Evolutionary conservation across 2,113 vertebrate species (phyloP).

Genomic region (Gambusia holbrooki): DNA sequence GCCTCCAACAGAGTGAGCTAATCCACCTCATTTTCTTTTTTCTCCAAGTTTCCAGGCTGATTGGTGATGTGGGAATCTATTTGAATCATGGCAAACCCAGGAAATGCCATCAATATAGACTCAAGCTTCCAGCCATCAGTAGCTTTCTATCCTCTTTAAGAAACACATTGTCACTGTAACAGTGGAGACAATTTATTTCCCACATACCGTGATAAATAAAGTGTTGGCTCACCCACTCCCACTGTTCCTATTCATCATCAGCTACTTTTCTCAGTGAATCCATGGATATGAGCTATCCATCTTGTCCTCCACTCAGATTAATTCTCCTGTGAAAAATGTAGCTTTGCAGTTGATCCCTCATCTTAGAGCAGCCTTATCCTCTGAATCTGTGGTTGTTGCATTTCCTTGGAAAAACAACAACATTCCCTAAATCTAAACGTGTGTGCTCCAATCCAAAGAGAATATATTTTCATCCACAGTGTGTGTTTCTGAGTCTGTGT

Average conservation of each 20-base stretch:
- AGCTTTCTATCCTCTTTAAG: neutral
- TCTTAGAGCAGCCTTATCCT: neutral
- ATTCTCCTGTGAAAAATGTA: slow-evolving; percentile 24
- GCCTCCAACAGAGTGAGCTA: too few relatives aligned
- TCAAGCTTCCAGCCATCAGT: neutral
- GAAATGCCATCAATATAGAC: neutral
- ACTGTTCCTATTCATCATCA: neutral
- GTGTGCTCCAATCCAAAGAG: neutral
- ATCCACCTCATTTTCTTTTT: too few relatives aligned
- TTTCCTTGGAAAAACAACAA: neutral
- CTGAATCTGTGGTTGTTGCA: neutral
- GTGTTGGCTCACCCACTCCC: neutral
- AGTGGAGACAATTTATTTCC: neutral
- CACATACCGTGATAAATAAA: neutral
- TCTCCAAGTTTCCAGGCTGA: too few relatives aligned
- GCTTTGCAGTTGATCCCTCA: slow-evolving; percentile 18
- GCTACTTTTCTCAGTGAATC: slow-evolving; percentile 20
- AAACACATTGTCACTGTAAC: neutral
- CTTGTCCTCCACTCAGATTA: slow-evolving; percentile 13
- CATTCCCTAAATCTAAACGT: slow-evolving; percentile 12
- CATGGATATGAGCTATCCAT: slow-evolving; percentile 27
- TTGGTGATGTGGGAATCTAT: neutral
- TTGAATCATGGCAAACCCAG: neutral
- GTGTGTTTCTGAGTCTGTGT: neutral
- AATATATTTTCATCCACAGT: slow-evolving; percentile 8